Percentiles rank a stretch among this genome's conserved stretches.
These are phyloP conservation scores for Antigone vipio DNA, from an alignment of 2,113 vertebrate species.

Conservation along the genomic window DNA sequence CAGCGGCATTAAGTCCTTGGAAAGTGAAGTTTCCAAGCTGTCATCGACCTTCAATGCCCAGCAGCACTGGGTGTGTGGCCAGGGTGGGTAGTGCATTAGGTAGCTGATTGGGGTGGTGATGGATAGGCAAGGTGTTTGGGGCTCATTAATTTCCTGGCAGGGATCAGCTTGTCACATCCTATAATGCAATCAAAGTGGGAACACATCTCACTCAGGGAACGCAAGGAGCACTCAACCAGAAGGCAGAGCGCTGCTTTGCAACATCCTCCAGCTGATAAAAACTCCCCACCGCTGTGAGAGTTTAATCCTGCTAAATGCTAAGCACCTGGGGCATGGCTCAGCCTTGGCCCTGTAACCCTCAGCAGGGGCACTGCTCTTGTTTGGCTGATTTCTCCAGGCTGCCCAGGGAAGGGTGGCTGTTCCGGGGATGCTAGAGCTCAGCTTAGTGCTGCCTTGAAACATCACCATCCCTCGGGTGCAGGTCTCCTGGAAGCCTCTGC, in stretches of 20 bases:
- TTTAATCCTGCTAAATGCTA: not conserved
- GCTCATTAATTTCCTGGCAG: slow-evolving; percentile 35
- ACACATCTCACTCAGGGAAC: not conserved
- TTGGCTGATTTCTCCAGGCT: not conserved
- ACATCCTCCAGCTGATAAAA: not conserved
- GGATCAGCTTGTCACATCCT: not conserved
- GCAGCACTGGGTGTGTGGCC: not conserved
- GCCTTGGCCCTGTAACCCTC: not conserved
- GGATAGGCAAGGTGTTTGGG: not conserved
- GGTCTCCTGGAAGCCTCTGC: not conserved
- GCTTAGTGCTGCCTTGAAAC: not conserved
- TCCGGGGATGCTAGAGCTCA: not conserved
- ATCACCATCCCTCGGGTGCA: not conserved
- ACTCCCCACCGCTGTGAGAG: not conserved
- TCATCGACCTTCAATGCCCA: not conserved
- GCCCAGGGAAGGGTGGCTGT: not conserved
- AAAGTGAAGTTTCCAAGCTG: not conserved
- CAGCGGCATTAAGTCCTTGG: not conserved
- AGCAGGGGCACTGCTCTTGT: not conserved
- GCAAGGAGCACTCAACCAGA: not conserved
- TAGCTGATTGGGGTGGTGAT: slow-evolving; percentile 7
- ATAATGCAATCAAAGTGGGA: not conserved
- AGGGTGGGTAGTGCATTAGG: fast-evolving
- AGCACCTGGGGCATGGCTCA: not conserved
- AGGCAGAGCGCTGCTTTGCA: not conserved